Conservation (phyloP, 2,113 vertebrate genomes). For the Triplophysa dalaica region DNA sequence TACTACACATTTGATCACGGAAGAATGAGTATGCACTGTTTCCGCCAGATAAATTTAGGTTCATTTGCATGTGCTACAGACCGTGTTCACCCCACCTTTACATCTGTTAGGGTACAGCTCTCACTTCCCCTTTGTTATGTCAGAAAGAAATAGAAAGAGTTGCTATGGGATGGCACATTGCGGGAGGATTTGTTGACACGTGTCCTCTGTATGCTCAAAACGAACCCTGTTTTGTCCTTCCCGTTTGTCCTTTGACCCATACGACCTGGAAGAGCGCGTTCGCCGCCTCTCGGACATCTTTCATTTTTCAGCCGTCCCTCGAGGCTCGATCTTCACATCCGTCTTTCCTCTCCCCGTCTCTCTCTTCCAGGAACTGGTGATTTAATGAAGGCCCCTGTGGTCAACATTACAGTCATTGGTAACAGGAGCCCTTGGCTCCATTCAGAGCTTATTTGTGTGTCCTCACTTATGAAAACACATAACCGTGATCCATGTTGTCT, state of each 20-base stretch:
- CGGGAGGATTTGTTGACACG: background rate
- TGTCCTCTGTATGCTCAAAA: conserved; percentile 1
- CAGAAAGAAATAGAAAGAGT: background rate
- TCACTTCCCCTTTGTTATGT: conserved; percentile 28
- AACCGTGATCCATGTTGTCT: conserved; percentile 8
- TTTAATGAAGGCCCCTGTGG: conserved; percentile 70
- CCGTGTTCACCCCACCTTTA: conserved; percentile 13
- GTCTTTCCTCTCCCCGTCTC: conserved; percentile 43
- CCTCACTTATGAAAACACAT: background rate
- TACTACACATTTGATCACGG: conserved; percentile 39
- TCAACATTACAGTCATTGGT: conserved; percentile 54
- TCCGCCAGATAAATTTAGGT: conserved; percentile 34
- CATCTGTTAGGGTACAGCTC: conserved; percentile 24
- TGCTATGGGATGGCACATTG: background rate
- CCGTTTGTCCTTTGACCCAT: conserved; percentile 22
- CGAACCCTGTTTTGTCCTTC: conserved; percentile 19
- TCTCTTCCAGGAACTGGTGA: conserved; percentile 66
- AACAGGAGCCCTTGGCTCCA: conserved; percentile 19
- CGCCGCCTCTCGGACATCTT: conserved; percentile 25
- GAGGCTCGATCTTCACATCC: conserved; percentile 55
- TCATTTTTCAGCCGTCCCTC: conserved; percentile 60
- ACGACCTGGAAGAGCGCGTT: background rate
- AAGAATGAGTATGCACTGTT: conserved; percentile 11
- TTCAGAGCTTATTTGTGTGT: conserved; percentile 10
- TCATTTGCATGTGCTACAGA: conserved; percentile 25